Conservation (phyloP, 2,888 invertebrate species). For the Ephialtes manifestator region DNA sequence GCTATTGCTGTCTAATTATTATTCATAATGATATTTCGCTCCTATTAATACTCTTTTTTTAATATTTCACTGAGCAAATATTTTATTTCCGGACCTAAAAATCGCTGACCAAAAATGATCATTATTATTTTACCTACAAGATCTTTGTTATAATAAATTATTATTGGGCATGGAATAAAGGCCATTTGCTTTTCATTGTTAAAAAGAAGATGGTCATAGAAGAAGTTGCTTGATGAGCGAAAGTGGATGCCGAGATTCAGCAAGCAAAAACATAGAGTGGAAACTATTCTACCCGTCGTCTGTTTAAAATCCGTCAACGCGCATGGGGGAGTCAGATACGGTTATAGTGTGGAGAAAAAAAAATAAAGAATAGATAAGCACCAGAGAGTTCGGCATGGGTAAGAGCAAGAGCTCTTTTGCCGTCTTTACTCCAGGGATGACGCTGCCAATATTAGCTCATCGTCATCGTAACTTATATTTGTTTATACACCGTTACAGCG, state of each 20-base stretch:
- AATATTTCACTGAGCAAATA: no score
- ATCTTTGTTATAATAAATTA: no score
- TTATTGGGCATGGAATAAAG: no score
- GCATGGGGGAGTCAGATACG: background rate
- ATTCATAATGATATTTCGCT: no score
- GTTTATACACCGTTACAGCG: constrained; percentile 16
- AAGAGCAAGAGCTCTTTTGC: background rate
- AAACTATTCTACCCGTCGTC: background rate
- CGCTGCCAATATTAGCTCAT: constrained; percentile 28
- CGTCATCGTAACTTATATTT: constrained; percentile 41
- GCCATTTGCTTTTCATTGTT: background rate
- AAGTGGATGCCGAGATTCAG: constrained; percentile 2
- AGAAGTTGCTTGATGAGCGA: constrained; percentile 23
- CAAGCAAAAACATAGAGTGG: background rate
- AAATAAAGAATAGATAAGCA: constrained; percentile 27
- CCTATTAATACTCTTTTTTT: no score
- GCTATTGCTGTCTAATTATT: no score
- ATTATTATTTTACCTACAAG: no score
- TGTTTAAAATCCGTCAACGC: constrained; percentile 20
- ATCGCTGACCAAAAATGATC: no score
- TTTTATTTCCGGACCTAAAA: no score
- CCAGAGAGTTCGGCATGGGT: background rate
- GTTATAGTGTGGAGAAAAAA: background rate
- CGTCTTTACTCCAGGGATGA: background rate
- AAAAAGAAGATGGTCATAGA: no score